Conservation (phyloP, 2,797 vertebrate species). For the Typhlichthys eigenmanni region DNA sequence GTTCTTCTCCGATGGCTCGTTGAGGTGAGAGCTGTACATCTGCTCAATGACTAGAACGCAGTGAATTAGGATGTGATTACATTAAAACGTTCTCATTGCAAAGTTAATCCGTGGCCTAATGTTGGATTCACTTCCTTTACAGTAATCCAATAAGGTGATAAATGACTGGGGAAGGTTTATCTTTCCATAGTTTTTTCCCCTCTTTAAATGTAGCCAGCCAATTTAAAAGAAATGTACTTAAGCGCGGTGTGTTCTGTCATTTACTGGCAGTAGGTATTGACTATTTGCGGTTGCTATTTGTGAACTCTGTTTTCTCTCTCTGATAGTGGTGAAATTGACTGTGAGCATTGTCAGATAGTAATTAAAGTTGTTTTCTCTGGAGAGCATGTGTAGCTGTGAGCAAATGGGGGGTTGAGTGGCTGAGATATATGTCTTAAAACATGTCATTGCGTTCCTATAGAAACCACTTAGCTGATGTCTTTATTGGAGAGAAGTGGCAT, state of each 20-base stretch:
- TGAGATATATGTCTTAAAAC: constrained; percentile 9
- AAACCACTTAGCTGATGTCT: constrained; percentile 43
- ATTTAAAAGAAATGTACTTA: constrained; percentile 8
- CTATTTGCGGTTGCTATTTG: constrained; percentile 21
- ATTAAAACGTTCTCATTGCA: constrained; percentile 41
- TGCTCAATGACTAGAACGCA: constrained; percentile 31
- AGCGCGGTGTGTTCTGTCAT: background rate
- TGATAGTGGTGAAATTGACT: constrained; percentile 3
- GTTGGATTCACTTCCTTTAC: constrained; percentile 41
- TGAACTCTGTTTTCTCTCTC: constrained; percentile 7
- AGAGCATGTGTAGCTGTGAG: constrained; percentile 8
- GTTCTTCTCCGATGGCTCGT: no score
- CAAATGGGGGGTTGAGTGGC: constrained; percentile 11
- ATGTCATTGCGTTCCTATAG: constrained; percentile 17
- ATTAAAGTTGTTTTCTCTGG: constrained; percentile 42
- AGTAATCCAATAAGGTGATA: constrained; percentile 53
- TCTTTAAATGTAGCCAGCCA: constrained; percentile 8
- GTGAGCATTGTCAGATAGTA: constrained; percentile 33
- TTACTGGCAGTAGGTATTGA: constrained; percentile 16
- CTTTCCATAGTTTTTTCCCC: constrained; percentile 45
- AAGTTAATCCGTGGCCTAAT: constrained; percentile 53
- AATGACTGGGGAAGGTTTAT: constrained; percentile 46
- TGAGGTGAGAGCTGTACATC: constrained; percentile 12
- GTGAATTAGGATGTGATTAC: constrained; percentile 38
- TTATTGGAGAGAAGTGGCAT: constrained; percentile 44